phyloP scores from a whole-genome alignment of 2,797 vertebrate genomes.

The Dermochelys coriacea region DNA sequence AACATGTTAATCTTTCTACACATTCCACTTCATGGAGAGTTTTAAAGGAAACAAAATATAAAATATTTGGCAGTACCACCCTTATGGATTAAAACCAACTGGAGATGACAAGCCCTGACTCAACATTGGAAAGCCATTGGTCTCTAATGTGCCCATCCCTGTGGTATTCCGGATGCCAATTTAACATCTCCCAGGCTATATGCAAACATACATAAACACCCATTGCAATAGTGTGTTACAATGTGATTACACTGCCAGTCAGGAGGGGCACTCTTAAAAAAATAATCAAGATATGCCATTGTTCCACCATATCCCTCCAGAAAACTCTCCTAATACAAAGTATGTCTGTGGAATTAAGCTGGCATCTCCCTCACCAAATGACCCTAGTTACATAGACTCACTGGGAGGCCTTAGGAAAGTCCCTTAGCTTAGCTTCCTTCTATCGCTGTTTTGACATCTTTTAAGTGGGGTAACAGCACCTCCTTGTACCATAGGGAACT shows the following conservation, averaged over 20 bases:
- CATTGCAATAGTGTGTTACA: accelerated
- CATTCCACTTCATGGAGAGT: neutral
- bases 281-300: neutral
- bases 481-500: neutral
- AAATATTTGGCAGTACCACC: neutral
- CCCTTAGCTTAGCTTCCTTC: neutral
- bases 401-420: neutral
- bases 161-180: neutral
- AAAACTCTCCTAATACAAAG: conserved; percentile 70
- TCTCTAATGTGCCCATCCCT: neutral
- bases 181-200: neutral
- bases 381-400: neutral
- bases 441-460: neutral
- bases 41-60: neutral
- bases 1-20: neutral
- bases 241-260: conserved; percentile 16
- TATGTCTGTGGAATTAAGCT: conserved; percentile 1
- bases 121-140: neutral
- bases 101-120: neutral
- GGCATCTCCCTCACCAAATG: neutral
- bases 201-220: accelerated
- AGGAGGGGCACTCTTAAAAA: neutral
- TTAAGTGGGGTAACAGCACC: neutral
- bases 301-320: conserved; percentile 23
- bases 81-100: neutral